These are phyloP conservation scores for Agapostemon virescens DNA, from an alignment of 2,888 invertebrate genomes.

Conservation along the genomic window DNA sequence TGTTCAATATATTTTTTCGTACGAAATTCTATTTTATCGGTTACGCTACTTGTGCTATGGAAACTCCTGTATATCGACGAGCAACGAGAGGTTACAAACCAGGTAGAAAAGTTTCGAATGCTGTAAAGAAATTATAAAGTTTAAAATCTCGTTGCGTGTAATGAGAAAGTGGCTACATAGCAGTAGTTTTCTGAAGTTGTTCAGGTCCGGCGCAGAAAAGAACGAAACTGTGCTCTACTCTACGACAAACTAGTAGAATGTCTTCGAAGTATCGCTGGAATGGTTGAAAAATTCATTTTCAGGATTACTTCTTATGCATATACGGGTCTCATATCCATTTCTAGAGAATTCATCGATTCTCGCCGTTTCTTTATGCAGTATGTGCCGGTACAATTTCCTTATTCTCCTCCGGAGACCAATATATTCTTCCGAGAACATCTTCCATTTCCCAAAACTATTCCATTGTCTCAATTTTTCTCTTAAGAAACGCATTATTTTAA, in stretches of 20 bases:
- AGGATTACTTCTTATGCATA: slow-evolving; percentile 54
- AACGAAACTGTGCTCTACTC: slow-evolving; percentile 1
- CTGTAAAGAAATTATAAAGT: slow-evolving; percentile 67
- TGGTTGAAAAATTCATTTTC: slow-evolving; percentile 58
- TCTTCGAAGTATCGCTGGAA: slow-evolving; percentile 31
- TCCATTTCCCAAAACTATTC: slow-evolving; percentile 48
- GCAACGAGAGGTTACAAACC: slow-evolving; percentile 47
- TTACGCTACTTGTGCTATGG: slow-evolving; percentile 15
- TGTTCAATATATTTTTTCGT: not conserved
- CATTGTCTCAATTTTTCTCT: slow-evolving; percentile 29
- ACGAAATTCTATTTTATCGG: too few species aligned
- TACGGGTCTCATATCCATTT: slow-evolving; percentile 58
- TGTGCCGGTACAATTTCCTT: slow-evolving; percentile 58
- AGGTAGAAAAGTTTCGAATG: slow-evolving; percentile 57
- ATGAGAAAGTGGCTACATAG: slow-evolving; percentile 58
- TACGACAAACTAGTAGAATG: slow-evolving; percentile 35
- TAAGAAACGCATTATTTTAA: not conserved
- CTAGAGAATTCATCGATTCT: slow-evolving; percentile 56
- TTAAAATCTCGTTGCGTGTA: slow-evolving; percentile 66
- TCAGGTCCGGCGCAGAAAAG: slow-evolving; percentile 8
- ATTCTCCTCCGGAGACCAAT: slow-evolving; percentile 59
- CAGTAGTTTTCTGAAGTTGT: slow-evolving; percentile 49
- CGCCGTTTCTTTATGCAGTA: slow-evolving; percentile 52
- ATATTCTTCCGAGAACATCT: slow-evolving; percentile 33
- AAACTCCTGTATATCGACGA: slow-evolving; percentile 38